These are phyloP conservation scores for Taurulus bubalis DNA, from an alignment of 2,113 vertebrate species.

Conservation along the genomic window DNA sequence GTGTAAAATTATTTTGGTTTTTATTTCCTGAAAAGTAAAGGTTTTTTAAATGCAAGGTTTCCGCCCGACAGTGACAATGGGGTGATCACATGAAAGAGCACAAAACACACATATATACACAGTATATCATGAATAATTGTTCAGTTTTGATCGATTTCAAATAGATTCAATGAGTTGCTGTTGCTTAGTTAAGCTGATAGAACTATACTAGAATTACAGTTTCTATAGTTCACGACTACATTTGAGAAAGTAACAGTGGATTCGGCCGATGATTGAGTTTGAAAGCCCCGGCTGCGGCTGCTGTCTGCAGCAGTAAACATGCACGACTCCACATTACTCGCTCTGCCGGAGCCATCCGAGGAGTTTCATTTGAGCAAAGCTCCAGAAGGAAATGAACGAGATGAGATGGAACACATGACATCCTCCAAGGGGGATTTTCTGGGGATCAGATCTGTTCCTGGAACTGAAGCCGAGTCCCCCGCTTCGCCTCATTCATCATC, in stretches of 20 bases:
- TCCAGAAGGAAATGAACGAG: conserved; percentile 23
- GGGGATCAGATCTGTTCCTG: conserved; percentile 7
- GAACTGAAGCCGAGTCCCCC: conserved; percentile 23
- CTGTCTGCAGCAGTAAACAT: conserved; percentile 24
- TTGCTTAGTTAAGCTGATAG: neutral
- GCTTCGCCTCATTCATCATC: conserved; percentile 31
- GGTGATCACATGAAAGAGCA: neutral
- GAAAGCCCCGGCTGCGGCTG: neutral
- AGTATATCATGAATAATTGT: no score
- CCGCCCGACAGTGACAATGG: no score
- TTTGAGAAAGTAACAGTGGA: neutral
- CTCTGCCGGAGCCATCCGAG: conserved; percentile 17
- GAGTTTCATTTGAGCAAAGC: conserved; percentile 42
- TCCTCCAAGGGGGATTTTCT: conserved; percentile 20
- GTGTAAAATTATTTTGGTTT: no score
- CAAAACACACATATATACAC: no score
- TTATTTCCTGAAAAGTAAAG: no score
- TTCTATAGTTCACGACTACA: neutral
- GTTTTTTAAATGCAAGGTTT: no score
- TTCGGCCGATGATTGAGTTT: neutral
- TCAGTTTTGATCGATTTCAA: no score
- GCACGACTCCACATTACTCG: conserved; percentile 15
- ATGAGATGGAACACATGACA: conserved; percentile 21
- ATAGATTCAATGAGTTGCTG: no score
- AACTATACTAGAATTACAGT: neutral